Base-by-base conservation (phyloP, 2,888 invertebrate species). In the Calameuta idolon region DNA sequence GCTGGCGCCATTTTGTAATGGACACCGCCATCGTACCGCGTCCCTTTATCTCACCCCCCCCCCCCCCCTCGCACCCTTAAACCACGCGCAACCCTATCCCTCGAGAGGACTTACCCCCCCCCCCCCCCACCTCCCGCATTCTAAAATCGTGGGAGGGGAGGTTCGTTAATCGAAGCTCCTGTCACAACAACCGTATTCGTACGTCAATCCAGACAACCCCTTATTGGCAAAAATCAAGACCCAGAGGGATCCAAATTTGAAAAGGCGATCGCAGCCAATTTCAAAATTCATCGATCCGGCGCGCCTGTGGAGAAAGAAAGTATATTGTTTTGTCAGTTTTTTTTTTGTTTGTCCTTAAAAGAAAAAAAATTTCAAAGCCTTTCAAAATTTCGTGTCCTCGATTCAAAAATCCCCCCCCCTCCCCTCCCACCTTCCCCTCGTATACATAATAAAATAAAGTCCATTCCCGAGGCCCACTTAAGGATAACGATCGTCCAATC, bases 101-200 rank as follows among this genome's bases (percentile, higher is more conserved):
- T 71, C 69, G 35, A 76, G 78, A 79, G 83, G 83, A 81, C 76
- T 78, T 78, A 35, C 76, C n/a, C 73, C 76, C 80, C 81, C 12
- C 37, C 37, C 12, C 12, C 12, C 81, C 78, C n/a, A n/a, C 77
- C 81, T 69, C 31, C 80, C 76, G 75, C 86, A 85, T 85, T 85
- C 81, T 76, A 78, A 78, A 83, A 85, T 81, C 83, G 85, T 80
- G 80, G 12, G 35, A 35, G 35, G 35, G 35, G 35, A 4, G 4
- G 12, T 1, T 3, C 12, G 79, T 87, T 86, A 86, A 86, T 86
- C 86, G 86, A 81, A 79, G 77, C 73, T 81, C 81, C 87, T 90
- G 90, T 90, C 90, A 90, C 90, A 90, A 89, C 88, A 89, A 83
- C 77, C 76, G 84, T 85, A 89, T 90, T 90, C 88, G 86, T 77